Conservation (phyloP, 2,113 vertebrate genomes). For the Axis porcinus region DNA sequence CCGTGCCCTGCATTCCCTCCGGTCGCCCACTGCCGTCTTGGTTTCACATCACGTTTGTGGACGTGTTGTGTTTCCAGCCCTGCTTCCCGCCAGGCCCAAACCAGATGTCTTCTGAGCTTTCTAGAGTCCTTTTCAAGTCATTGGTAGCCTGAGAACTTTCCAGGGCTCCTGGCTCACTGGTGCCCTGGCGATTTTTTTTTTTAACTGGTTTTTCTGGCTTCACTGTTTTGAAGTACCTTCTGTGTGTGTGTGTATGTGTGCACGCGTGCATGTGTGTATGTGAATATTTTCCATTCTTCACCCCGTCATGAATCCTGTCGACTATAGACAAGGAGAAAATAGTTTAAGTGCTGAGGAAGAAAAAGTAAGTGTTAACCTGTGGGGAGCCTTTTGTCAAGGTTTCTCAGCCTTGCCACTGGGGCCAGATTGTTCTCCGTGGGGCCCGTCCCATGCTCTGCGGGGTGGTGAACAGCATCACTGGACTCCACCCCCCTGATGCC, state of each 20-base stretch:
- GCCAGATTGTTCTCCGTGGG: background rate
- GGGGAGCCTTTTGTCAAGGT: background rate
- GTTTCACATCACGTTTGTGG: rapidly evolving
- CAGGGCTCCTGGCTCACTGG: too few relatives aligned
- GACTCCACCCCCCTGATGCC: background rate
- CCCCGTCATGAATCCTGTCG: background rate
- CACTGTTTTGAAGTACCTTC: background rate
- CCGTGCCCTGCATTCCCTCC: rapidly evolving
- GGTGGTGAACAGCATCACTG: background rate
- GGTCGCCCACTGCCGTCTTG: too few relatives aligned
- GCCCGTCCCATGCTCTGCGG: rapidly evolving
- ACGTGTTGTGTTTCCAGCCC: background rate
- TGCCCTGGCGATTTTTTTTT: background rate
- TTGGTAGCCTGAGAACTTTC: background rate
- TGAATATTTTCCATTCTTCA: background rate
- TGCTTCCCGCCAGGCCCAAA: rapidly evolving
- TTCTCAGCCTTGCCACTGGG: background rate
- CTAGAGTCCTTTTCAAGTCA: background rate
- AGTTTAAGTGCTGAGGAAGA: background rate
- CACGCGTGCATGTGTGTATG: rapidly evolving
- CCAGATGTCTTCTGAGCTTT: background rate
- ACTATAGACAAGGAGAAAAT: background rate
- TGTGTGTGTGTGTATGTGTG: background rate
- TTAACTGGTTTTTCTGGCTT: background rate
- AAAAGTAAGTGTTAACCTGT: background rate